Percentiles rank a stretch among this genome's conserved stretches.
These are phyloP conservation scores for Drosophila siamana DNA, from an alignment of 2,888 invertebrate species.

Conservation along the genomic window DNA sequence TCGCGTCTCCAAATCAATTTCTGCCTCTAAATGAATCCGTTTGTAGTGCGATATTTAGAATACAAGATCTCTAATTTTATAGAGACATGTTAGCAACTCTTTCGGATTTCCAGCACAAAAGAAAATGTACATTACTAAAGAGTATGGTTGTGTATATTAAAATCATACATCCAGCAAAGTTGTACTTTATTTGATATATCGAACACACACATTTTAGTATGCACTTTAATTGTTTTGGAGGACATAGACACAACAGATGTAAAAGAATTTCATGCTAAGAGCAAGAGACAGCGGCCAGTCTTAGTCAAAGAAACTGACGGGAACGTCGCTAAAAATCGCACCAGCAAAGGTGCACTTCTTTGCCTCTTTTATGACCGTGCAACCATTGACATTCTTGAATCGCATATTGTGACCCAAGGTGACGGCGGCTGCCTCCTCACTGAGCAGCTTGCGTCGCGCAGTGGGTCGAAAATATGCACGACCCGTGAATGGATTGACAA, in stretches of 20 bases:
- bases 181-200: neutral
- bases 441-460: neutral
- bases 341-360: constrained; percentile 53
- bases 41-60: no score
- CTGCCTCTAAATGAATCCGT: no score
- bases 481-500: constrained; percentile 69
- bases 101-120: no score
- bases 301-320: constrained; percentile 35
- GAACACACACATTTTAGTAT: constrained; percentile 2
- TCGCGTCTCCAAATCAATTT: neutral
- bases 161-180: neutral
- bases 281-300: neutral
- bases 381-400: constrained; percentile 51
- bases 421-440: constrained; percentile 1
- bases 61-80: no score
- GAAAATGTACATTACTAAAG: neutral
- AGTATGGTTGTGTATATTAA: neutral
- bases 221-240: constrained; percentile 5
- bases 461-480: constrained; percentile 52
- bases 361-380: constrained; percentile 56
- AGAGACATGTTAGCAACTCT: no score
- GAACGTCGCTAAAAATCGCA: constrained; percentile 60
- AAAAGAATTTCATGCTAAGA: constrained; percentile 4
- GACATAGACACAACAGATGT: constrained; percentile 18
- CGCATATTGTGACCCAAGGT: constrained; percentile 46